These are phyloP conservation scores for Ascaphus truei DNA, from an alignment of 2,113 vertebrate species.

Conservation along the genomic window DNA sequence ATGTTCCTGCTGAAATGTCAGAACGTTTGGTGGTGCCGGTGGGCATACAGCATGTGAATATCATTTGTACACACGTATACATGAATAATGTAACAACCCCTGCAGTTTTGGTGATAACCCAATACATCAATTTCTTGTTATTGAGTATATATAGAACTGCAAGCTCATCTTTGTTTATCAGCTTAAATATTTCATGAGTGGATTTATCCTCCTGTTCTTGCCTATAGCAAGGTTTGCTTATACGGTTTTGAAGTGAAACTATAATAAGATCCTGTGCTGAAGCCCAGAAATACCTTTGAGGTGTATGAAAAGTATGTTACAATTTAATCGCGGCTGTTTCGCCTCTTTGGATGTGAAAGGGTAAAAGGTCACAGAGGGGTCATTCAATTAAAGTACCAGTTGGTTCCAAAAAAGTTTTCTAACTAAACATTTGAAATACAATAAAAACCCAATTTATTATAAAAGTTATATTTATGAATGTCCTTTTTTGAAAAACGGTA, in stretches of 20 bases:
- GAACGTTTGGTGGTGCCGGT: not conserved
- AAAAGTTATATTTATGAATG: too few relatives aligned
- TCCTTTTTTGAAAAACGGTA: too few relatives aligned
- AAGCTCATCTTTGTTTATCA: slow-evolving; percentile 26
- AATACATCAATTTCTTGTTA: slow-evolving; percentile 19
- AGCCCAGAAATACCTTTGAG: slow-evolving; percentile 16
- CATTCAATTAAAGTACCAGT: not conserved
- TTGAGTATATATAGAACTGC: slow-evolving; percentile 7
- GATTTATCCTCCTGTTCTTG: slow-evolving; percentile 29
- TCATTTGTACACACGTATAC: not conserved
- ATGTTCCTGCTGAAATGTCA: not conserved
- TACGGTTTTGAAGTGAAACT: slow-evolving; percentile 24
- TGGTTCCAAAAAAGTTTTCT: too few relatives aligned
- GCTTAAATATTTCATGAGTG: slow-evolving; percentile 23
- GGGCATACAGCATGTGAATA: not conserved
- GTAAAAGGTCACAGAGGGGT: not conserved
- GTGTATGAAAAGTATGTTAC: slow-evolving; percentile 14
- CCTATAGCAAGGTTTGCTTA: slow-evolving; percentile 31
- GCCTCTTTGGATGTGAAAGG: not conserved
- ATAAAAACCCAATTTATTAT: too few relatives aligned
- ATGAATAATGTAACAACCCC: slow-evolving; percentile 19
- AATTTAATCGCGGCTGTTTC: slow-evolving; percentile 14
- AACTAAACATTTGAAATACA: too few relatives aligned
- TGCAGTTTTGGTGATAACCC: not conserved
- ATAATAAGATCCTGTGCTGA: slow-evolving; percentile 21